Percentiles rank a stretch among this genome's conserved stretches.
phyloP scores from a whole-genome alignment of 92 coral and sea anemone genomes.

The Paramuricea clavata region DNA sequence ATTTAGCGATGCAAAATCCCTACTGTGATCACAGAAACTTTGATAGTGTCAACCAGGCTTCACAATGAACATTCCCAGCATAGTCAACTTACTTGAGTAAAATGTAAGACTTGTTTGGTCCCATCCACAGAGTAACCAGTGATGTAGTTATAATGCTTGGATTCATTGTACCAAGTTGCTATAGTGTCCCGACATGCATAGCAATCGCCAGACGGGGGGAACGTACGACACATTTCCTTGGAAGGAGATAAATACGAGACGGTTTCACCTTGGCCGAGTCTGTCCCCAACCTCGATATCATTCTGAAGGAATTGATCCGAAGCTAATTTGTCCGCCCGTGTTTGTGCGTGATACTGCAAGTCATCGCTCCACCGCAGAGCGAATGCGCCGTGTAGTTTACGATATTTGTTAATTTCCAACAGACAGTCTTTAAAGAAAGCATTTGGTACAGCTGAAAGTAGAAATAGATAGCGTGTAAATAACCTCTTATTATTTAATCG shows the following conservation, averaged over 20 bases:
- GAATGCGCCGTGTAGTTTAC: slow-evolving; percentile 6
- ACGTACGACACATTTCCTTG: slow-evolving; percentile 9
- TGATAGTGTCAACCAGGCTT: no score
- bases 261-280: slow-evolving; percentile 26
- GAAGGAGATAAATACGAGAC: slow-evolving; percentile 4
- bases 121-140: slow-evolving; percentile 35
- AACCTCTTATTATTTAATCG: no score
- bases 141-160: slow-evolving; percentile 13
- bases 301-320: neutral
- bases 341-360: slow-evolving; percentile 19
- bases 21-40: no score
- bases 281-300: neutral
- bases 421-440: slow-evolving; percentile 23
- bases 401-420: slow-evolving; percentile 24
- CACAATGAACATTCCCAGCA: no score
- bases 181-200: slow-evolving; percentile 34
- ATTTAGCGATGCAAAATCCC: no score
- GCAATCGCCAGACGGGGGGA: slow-evolving; percentile 38
- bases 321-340: slow-evolving; percentile 15
- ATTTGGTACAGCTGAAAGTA: slow-evolving; percentile 29
- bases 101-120: slow-evolving; percentile 12
- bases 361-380: slow-evolving; percentile 28
- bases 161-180: slow-evolving; percentile 38
- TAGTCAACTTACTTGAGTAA: slow-evolving; percentile 16
- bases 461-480: no score